A percentile compares a stretch with the other conserved stretches of the same genome.
phyloP scores from a whole-genome alignment of 2,113 vertebrate genomes.

The Cranoglanis bouderius region DNA sequence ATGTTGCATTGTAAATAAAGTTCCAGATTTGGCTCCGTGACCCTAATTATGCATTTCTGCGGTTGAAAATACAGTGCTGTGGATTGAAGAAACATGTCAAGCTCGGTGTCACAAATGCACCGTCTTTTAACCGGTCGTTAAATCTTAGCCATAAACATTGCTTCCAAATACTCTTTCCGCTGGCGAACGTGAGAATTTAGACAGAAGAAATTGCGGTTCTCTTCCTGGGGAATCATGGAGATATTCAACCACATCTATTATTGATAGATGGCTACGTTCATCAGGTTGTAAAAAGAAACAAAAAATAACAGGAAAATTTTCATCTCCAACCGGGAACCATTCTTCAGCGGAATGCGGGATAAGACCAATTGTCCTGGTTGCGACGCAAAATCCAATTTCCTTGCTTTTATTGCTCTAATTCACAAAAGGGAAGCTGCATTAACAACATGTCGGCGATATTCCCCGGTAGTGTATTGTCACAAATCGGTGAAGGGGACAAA shows the following conservation, averaged over 20 bases:
- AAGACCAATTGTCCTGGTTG: not conserved
- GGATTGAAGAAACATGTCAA: not conserved
- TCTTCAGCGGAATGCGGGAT: not conserved
- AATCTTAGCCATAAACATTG: slow-evolving; percentile 9
- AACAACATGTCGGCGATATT: slow-evolving; percentile 67
- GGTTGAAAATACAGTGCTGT: slow-evolving; percentile 28
- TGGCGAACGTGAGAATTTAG: not conserved
- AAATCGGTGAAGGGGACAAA: slow-evolving; percentile 67
- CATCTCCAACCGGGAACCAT: not conserved
- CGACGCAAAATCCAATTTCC: not conserved
- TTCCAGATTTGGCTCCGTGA: slow-evolving; percentile 41
- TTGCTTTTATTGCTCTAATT: slow-evolving; percentile 17
- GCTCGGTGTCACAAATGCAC: slow-evolving; percentile 4
- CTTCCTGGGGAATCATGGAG: not conserved
- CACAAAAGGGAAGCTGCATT: slow-evolving; percentile 62
- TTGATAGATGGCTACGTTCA: not conserved
- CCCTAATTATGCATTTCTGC: slow-evolving; percentile 43
- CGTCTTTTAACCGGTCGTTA: slow-evolving; percentile 23
- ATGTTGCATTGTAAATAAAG: slow-evolving; percentile 55
- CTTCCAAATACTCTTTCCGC: slow-evolving; percentile 7
- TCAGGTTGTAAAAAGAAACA: not conserved
- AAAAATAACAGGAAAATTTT: not conserved
- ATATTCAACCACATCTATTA: not conserved
- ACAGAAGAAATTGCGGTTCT: not conserved
- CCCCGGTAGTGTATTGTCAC: slow-evolving; percentile 63